phyloP scores from a whole-genome alignment of 2,888 invertebrate genomes.

The Iselma pallidipennis region DNA sequence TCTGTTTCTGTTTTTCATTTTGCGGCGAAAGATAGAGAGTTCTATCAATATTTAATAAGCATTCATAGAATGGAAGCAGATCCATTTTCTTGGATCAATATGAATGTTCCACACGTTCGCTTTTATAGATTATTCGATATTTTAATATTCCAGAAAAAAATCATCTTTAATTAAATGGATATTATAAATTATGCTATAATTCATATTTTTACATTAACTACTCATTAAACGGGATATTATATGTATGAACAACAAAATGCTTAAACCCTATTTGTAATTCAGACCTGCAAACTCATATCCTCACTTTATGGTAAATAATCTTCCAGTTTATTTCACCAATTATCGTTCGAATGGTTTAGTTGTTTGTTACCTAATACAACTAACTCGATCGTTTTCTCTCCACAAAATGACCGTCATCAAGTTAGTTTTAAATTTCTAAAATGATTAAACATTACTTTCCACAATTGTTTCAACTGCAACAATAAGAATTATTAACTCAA shows the following conservation, averaged over 20 bases:
- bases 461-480: no score
- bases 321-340: not conserved
- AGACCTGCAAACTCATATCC: not conserved
- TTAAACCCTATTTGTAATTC: not conserved
- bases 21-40: no score
- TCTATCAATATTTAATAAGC: no score
- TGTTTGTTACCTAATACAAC: not conserved
- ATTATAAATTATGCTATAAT: not conserved
- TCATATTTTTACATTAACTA: not conserved
- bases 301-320: not conserved
- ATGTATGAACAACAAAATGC: not conserved
- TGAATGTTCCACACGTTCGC: no score
- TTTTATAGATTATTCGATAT: not conserved
- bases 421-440: not conserved
- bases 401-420: not conserved
- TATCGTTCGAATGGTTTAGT: not conserved
- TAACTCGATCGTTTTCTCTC: not conserved
- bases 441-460: not conserved
- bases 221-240: not conserved
- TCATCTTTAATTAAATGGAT: not conserved
- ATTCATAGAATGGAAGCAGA: no score
- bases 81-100: no score
- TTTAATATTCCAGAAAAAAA: no score
- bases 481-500: no score
- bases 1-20: no score